These are phyloP conservation scores for Hydrochoerus hydrochaeris DNA, from an alignment of 2,113 vertebrate species.

Conservation along the genomic window DNA sequence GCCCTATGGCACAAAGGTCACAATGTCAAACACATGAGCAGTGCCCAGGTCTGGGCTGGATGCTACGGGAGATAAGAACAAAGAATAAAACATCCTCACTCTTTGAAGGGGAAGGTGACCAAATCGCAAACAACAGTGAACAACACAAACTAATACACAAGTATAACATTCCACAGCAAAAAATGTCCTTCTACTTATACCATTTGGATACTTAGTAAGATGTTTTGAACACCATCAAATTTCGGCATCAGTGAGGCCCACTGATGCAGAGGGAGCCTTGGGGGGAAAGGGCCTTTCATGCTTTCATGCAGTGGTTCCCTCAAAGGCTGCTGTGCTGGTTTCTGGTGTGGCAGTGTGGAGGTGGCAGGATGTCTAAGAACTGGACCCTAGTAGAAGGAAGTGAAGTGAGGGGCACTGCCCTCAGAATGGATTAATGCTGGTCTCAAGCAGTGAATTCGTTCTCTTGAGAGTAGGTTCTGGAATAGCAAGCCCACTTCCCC, in stretches of 20 bases:
- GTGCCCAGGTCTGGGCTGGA: background rate
- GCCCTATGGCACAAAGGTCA: background rate
- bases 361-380: background rate
- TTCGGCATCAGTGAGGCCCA: background rate
- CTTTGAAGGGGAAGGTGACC: background rate
- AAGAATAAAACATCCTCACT: background rate
- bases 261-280: background rate
- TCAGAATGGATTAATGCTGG: background rate
- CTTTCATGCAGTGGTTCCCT: background rate
- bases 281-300: background rate
- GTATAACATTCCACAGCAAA: background rate
- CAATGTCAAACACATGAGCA: background rate
- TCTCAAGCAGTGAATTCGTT: background rate
- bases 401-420: background rate
- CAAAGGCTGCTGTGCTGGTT: background rate
- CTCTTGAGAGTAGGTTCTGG: background rate
- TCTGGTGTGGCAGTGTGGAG: background rate
- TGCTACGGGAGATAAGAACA: background rate
- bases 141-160: background rate
- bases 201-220: background rate
- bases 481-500: background rate
- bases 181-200: background rate
- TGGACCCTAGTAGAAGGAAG: background rate
- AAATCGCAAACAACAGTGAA: background rate
- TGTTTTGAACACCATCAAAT: conserved; percentile 5